Percentiles rank a stretch among this genome's conserved stretches.
Conservation (phyloP, 1,140 invertebrate species). For the Drosophila kurseongensis region DNA sequence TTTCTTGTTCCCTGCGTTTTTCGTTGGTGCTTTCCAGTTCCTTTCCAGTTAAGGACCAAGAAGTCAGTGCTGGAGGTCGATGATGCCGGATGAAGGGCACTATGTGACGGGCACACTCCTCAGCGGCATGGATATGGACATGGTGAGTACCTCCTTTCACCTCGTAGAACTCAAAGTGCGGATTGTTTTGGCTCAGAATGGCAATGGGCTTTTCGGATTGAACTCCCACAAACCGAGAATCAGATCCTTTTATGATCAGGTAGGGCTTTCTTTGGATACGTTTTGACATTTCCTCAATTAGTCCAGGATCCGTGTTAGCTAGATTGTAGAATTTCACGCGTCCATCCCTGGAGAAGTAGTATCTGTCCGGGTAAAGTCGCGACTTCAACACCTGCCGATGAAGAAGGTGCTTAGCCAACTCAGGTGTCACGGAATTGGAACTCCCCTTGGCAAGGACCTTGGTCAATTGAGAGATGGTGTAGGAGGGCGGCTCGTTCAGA, state of each 20-base stretch:
- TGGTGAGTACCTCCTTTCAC: constrained; percentile 86
- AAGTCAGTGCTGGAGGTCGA: constrained; percentile 26
- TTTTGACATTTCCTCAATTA: constrained; percentile 40
- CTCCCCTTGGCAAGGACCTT: constrained; percentile 85
- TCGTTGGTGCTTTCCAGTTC: too few species aligned
- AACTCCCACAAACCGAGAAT: constrained; percentile 22
- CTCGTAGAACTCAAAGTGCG: constrained; percentile 86
- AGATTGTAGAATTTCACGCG: constrained; percentile 84
- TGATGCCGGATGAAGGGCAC: constrained; percentile 84
- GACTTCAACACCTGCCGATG: constrained; percentile 86
- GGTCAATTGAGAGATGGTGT: constrained; percentile 86
- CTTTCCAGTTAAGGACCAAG: not conserved
- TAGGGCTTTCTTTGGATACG: constrained; percentile 59
- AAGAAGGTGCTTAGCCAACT: constrained; percentile 86
- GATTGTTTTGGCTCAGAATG: constrained; percentile 85
- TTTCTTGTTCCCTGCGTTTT: constrained; percentile 5
- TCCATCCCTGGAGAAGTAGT: constrained; percentile 87
- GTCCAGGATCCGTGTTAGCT: not conserved
- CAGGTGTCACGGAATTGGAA: constrained; percentile 85
- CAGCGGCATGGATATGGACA: constrained; percentile 88
- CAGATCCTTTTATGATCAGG: constrained; percentile 57
- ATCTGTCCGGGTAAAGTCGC: constrained; percentile 85
- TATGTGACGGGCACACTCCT: constrained; percentile 86
- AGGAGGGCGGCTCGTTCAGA: constrained; percentile 86
- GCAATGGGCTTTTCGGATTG: constrained; percentile 84